Percentiles rank a stretch among this genome's conserved stretches.
These are phyloP conservation scores for Oryzias melastigma DNA, from an alignment of 2,113 vertebrate species.

Conservation along the genomic window DNA sequence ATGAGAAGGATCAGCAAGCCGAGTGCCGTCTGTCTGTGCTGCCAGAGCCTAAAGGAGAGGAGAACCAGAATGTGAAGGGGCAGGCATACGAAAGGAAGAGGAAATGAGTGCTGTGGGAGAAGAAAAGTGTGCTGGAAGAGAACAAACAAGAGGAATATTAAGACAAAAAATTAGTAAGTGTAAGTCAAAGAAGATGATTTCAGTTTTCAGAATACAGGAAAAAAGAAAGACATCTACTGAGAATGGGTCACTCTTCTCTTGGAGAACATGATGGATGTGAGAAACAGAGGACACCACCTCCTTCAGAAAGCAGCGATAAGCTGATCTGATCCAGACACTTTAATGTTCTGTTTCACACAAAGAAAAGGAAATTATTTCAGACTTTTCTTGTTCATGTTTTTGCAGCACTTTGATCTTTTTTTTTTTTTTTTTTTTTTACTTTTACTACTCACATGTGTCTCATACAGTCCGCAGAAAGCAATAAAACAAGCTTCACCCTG, in stretches of 20 bases:
- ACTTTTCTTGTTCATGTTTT: too few relatives aligned
- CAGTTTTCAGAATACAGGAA: background rate
- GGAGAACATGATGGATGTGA: background rate
- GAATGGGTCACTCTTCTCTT: slow-evolving; percentile 1
- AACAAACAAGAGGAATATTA: slow-evolving; percentile 8
- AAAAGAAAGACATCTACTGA: slow-evolving; percentile 22
- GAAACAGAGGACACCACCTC: too few relatives aligned
- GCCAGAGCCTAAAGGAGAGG: slow-evolving; percentile 80
- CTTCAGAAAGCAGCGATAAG: too few relatives aligned
- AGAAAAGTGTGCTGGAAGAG: background rate
- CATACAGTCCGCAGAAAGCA: too few relatives aligned
- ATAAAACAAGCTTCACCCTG: too few relatives aligned
- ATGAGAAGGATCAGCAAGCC: slow-evolving; percentile 76
- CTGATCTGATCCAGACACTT: too few relatives aligned
- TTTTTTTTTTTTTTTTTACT: too few relatives aligned
- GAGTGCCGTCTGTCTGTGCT: slow-evolving; percentile 78
- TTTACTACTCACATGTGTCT: too few relatives aligned
- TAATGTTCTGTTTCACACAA: too few relatives aligned
- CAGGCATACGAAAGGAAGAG: background rate
- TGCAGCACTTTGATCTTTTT: too few relatives aligned
- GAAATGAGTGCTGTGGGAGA: background rate
- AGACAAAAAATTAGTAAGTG: slow-evolving; percentile 1
- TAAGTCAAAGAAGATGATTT: slow-evolving; percentile 10
- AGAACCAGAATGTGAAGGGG: background rate
- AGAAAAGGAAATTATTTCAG: too few relatives aligned